Percentiles rank a stretch among this genome's conserved stretches.
Conservation (phyloP, 2,888 invertebrate species). For the Heliconius aoede region DNA sequence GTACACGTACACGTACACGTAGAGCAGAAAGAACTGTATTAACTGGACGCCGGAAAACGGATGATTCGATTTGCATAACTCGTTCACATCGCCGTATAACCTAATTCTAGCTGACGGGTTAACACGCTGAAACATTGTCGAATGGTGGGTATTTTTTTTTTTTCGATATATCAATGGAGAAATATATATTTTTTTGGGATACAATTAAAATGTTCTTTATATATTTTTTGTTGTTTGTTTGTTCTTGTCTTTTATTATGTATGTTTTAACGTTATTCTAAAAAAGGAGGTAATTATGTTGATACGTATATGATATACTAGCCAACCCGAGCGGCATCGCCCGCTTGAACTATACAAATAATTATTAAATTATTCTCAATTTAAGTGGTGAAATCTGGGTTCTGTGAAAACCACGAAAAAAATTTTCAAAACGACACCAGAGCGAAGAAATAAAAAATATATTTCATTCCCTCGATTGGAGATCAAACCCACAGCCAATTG, state of each 20-base stretch:
- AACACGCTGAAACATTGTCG: constrained; percentile 55
- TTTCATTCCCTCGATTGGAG: too few species aligned
- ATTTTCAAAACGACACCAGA: too few species aligned
- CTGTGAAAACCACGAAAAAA: too few species aligned
- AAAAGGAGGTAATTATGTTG: too few species aligned
- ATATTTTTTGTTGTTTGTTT: background rate
- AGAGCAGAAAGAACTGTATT: constrained; percentile 75
- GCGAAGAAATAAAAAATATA: too few species aligned
- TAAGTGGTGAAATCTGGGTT: too few species aligned
- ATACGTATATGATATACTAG: too few species aligned
- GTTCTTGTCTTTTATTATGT: background rate
- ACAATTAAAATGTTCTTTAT: background rate
- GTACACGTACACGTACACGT: too few species aligned
- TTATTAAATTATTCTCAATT: too few species aligned
- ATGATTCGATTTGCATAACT: constrained; percentile 81
- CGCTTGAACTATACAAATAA: too few species aligned
- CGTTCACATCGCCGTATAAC: constrained; percentile 74
- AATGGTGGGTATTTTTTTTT: constrained; percentile 37
- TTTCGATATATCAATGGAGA: constrained; percentile 28
- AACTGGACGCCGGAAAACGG: constrained; percentile 78
- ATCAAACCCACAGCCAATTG: too few species aligned
- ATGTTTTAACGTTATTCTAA: background rate
- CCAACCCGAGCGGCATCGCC: too few species aligned
- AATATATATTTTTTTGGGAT: background rate
- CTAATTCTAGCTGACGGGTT: constrained; percentile 71